A percentile compares a stretch with the other conserved stretches of the same genome.
These are phyloP conservation scores for Pseudoatta argentina DNA, from an alignment of 1,140 invertebrate genomes.

Conservation along the genomic window DNA sequence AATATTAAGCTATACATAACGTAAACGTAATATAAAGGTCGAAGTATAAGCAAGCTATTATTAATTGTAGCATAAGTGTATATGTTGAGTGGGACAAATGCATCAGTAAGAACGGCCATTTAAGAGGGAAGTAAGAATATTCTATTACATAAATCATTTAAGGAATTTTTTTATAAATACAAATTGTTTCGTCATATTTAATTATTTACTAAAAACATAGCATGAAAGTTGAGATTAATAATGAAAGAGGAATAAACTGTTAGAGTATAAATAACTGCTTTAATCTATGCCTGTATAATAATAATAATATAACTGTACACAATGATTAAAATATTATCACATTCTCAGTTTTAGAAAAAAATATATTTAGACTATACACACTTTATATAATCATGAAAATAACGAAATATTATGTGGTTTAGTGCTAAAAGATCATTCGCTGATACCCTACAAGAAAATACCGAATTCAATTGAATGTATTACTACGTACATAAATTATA, in stretches of 20 bases:
- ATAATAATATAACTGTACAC: conserved; percentile 38
- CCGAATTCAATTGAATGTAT: conserved; percentile 12
- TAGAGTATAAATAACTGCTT: conserved; percentile 27
- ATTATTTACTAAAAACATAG: conserved; percentile 5
- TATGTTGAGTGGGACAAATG: conserved; percentile 30
- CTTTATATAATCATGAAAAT: conserved; percentile 14
- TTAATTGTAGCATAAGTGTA: conserved; percentile 22
- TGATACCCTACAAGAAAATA: conserved; percentile 12
- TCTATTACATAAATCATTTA: conserved; percentile 34
- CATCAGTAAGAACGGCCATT: conserved; percentile 15
- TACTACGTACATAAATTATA: neutral
- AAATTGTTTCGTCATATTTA: conserved; percentile 14
- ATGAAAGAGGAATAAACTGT: neutral
- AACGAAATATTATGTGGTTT: conserved; percentile 7
- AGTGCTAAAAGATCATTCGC: conserved; percentile 17
- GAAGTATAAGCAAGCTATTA: conserved; percentile 34
- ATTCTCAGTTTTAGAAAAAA: conserved; percentile 13
- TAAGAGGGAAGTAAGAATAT: neutral
- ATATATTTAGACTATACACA: neutral
- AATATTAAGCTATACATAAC: conserved; percentile 42
- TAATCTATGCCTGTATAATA: conserved; percentile 31
- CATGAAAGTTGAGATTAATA: conserved; percentile 4
- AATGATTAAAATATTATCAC: conserved; percentile 21
- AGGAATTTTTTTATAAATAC: neutral
- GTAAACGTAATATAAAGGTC: conserved; percentile 26